Percentiles rank a stretch among this genome's conserved stretches.
Evolutionary conservation across 2,113 vertebrate genomes (phyloP).

Genomic region (Australoheros scitulus): DNA sequence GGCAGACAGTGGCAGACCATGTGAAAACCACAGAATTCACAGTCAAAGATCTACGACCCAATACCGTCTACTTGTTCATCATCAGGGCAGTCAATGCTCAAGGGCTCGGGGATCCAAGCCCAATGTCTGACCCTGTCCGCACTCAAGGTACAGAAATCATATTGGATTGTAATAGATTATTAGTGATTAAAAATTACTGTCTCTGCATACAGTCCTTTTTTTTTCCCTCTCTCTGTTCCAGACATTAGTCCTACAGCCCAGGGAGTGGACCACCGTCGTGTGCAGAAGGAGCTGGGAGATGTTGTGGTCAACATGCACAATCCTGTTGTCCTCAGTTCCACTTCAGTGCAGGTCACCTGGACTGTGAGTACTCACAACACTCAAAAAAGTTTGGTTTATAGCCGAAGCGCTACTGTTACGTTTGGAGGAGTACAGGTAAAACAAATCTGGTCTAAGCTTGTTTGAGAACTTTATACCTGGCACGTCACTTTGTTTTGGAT

Average conservation of each 20-base stretch:
- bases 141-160: conserved; percentile 87
- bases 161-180: not conserved
- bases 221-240: conserved; percentile 55
- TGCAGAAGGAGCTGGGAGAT: conserved; percentile 96
- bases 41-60: conserved; percentile 88
- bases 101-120: conserved; percentile 93
- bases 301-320: conserved; percentile 94
- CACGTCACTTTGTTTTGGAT: conserved; percentile 38
- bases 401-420: not conserved
- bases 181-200: not conserved
- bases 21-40: conserved; percentile 87
- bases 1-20: conserved; percentile 93
- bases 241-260: conserved; percentile 98
- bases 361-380: conserved; percentile 82
- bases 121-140: conserved; percentile 93
- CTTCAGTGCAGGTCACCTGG: conserved; percentile 96
- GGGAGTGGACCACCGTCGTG: conserved; percentile 97
- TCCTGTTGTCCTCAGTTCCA: conserved; percentile 92
- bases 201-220: not conserved
- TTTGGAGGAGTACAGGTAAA: not conserved
- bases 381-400: not conserved
- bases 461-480: conserved; percentile 47
- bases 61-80: conserved; percentile 96
- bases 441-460: conserved; percentile 26
- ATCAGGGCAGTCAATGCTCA: conserved; percentile 91